Base-by-base conservation (phyloP, 2,113 vertebrate species). In the Poeciliopsis occidentalis region DNA sequence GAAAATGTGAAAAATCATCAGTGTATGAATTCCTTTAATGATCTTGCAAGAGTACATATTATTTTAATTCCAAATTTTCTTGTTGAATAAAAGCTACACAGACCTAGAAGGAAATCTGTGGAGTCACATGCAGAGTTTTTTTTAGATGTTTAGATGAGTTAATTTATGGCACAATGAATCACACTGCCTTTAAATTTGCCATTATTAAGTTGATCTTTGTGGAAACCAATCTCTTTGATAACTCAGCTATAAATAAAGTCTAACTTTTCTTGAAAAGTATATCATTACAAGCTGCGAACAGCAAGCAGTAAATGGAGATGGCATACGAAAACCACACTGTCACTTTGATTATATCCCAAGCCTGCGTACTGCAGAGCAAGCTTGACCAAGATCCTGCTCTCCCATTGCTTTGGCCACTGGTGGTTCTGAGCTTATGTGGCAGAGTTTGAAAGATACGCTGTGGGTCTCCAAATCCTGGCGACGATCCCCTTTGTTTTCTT, bases 331-430 rank as follows among this genome's bases (percentile, higher is more conserved):
- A 27, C 8, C 62, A 60, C 34, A 27, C 32, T 64, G 74, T 73
- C 51, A 30, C 76, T 83, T 85, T 77, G 73, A 88, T 88, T 69
- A 64, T 34, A 67, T 67, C 31, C 64, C 71, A 76, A 63, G 69
- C 31, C 61, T 67, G 39, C 60, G 61, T 60, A 60, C 73, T 80
- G 72, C 51, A 78, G 31, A 29, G 69, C 44, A 62, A 69, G 41
- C 78, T 67, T n/a, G 63, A 69, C 71, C 63, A 69, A 32, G 41
- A 62, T 77, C 73, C 54, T 60, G 67, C 17, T 73, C 62, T 29
- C 57, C 60, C 10, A n/a, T 62, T 15, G 61, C 27, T 62, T 11
- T 17, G 30, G 44, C 65, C 60, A 32, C 74, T 29, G 67, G 41
- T 75, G 27, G 67, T 37, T 64, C 34, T 2, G 29, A 69, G 66